Evolutionary conservation across 2,797 vertebrate species (phyloP).

Genomic region (Diceros bicornis): DNA sequence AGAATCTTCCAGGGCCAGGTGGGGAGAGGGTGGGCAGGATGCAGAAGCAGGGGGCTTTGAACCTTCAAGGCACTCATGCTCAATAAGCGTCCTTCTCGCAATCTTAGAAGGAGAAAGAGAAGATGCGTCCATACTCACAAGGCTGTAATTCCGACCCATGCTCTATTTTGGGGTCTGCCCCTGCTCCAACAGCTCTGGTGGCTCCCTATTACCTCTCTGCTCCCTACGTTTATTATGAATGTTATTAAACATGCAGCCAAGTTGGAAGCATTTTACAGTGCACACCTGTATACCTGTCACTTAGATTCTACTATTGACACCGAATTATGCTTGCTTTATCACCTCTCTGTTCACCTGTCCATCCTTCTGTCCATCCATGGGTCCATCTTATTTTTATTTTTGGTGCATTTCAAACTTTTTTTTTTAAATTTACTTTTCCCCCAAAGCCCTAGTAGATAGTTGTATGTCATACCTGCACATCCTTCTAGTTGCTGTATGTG

Average conservation of each 20-base stretch:
- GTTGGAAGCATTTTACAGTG: fast-evolving
- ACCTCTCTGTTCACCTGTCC: fast-evolving
- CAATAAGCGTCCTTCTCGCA: fast-evolving
- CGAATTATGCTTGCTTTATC: fast-evolving
- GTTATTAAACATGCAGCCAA: fast-evolving
- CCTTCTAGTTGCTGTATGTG: too few relatives aligned
- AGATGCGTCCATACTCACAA: fast-evolving
- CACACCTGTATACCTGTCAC: fast-evolving
- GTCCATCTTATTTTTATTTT: not conserved
- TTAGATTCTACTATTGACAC: fast-evolving
- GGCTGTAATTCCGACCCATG: fast-evolving
- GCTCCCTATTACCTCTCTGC: not conserved
- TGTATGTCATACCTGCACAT: too few relatives aligned
- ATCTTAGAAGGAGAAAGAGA: not conserved
- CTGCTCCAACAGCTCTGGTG: fast-evolving
- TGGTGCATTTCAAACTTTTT: too few relatives aligned
- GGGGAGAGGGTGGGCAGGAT: not conserved
- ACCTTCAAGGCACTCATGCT: not conserved
- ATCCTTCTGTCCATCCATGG: fast-evolving
- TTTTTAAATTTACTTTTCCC: too few relatives aligned
- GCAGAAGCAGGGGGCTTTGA: not conserved
- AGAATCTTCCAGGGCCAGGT: not conserved
- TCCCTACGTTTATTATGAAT: not conserved
- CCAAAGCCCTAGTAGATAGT: too few relatives aligned
- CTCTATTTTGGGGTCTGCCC: not conserved